Evolutionary conservation across 2,888 invertebrate genomes (phyloP).

Genomic region (Metalampra italica): DNA sequence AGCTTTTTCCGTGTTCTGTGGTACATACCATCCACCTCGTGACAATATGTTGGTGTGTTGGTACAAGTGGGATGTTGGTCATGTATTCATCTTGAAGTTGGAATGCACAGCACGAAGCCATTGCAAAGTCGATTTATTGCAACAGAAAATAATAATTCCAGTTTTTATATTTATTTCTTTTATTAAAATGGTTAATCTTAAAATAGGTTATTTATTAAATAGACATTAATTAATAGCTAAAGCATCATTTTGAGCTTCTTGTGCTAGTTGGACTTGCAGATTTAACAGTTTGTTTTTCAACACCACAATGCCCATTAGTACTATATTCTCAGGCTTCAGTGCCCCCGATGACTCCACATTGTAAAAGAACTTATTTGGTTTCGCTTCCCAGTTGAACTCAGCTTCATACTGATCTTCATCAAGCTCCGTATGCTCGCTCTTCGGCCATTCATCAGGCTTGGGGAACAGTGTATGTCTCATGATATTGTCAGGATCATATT

Average conservation of each 20-base stretch:
- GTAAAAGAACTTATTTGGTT: conserved; percentile 97
- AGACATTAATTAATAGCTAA: conserved; percentile 80
- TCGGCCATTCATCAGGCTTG: conserved; percentile 99
- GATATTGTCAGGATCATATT: conserved; percentile 99
- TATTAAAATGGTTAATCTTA: not conserved
- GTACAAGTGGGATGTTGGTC: too few species aligned
- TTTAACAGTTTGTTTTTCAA: conserved; percentile 97
- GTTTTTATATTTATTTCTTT: not conserved
- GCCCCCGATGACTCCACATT: conserved; percentile 98
- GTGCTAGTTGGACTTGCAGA: conserved; percentile 94
- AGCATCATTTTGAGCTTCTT: conserved; percentile 91
- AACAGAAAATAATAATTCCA: not conserved
- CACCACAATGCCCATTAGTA: conserved; percentile 94
- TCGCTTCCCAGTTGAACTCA: conserved; percentile 94
- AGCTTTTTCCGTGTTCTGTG: too few species aligned
- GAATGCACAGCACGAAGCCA: too few species aligned
- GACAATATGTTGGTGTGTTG: too few species aligned
- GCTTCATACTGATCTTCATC: conserved; percentile 96
- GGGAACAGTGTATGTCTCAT: conserved; percentile 97
- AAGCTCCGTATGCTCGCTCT: conserved; percentile 96
- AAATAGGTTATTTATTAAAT: not conserved
- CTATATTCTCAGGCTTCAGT: conserved; percentile 97
- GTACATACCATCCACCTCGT: too few species aligned
- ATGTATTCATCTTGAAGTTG: too few species aligned
- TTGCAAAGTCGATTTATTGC: not conserved